phyloP scores from a whole-genome alignment of 2,888 invertebrate genomes.

The Stenchaetothrips biformis region DNA sequence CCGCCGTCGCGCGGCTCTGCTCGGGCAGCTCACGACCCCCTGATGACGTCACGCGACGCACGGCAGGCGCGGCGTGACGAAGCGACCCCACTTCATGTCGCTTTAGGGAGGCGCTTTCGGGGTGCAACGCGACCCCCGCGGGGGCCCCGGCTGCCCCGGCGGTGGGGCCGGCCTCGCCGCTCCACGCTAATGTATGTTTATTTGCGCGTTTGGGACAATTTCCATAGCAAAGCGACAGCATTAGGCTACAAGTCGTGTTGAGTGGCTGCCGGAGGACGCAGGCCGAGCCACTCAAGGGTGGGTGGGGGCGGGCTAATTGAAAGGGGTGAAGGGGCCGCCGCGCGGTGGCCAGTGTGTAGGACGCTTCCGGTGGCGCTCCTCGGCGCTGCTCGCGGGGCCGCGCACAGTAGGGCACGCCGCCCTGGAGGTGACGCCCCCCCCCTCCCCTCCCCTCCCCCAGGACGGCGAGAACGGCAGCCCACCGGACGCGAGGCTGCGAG shows the following conservation, averaged over 20 bases:
- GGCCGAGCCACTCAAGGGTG: neutral
- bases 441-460: too few relatives aligned
- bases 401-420: neutral
- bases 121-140: neutral
- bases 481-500: neutral
- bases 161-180: neutral
- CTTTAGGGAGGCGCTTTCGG: neutral
- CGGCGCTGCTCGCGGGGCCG: neutral
- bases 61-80: neutral
- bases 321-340: neutral
- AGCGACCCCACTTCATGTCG: neutral
- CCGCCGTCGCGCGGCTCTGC: neutral
- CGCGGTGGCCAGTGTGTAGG: neutral
- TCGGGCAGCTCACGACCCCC: too few relatives aligned
- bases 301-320: neutral
- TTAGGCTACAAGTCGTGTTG: neutral
- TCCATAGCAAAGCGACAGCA: slow-evolving; percentile 5
- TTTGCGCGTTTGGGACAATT: slow-evolving; percentile 1
- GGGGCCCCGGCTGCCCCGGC: neutral
- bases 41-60: too few relatives aligned
- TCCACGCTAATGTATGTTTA: neutral
- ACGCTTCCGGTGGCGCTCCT: neutral
- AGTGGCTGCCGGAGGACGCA: neutral
- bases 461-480: neutral
- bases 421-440: too few relatives aligned